Conservation (phyloP, 2,113 vertebrate genomes). For the Alosa alosa region DNA sequence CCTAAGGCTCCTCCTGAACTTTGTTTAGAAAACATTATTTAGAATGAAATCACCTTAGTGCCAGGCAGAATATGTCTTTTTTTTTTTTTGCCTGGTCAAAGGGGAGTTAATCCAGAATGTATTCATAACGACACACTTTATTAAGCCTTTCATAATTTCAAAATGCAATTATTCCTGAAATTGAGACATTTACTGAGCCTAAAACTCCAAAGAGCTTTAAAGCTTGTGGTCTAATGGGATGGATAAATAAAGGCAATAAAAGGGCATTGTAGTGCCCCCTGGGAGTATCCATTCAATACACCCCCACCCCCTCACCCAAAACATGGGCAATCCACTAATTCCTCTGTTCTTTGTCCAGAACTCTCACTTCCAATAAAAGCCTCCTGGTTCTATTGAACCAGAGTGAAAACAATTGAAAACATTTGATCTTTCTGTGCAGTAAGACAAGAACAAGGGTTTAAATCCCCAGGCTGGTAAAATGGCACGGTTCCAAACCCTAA, state of each 20-base stretch:
- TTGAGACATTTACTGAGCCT: conserved; percentile 8
- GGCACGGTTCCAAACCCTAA: conserved; percentile 9
- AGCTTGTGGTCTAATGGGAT: neutral
- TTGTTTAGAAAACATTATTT: too few relatives aligned
- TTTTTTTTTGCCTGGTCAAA: neutral
- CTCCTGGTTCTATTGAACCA: neutral
- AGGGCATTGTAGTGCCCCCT: neutral
- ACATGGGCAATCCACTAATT: conserved; percentile 16
- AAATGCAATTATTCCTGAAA: neutral
- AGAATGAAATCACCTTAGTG: too few relatives aligned
- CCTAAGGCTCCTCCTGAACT: too few relatives aligned
- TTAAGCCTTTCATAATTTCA: neutral
- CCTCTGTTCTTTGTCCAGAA: conserved; percentile 8
- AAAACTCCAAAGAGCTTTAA: neutral
- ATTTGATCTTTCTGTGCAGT: conserved; percentile 42
- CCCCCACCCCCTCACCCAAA: neutral
- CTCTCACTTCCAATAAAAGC: conserved; percentile 34
- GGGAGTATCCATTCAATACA: conserved; percentile 24
- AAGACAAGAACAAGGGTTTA: conserved; percentile 25
- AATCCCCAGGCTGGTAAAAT: conserved; percentile 25
- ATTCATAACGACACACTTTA: neutral
- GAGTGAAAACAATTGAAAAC: conserved; percentile 38
- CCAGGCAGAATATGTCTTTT: too few relatives aligned
- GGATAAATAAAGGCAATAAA: conserved; percentile 22
- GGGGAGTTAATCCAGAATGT: neutral